Evolutionary conservation across 2,888 invertebrate species (phyloP).

Genomic region (Hydraecia micacea): DNA sequence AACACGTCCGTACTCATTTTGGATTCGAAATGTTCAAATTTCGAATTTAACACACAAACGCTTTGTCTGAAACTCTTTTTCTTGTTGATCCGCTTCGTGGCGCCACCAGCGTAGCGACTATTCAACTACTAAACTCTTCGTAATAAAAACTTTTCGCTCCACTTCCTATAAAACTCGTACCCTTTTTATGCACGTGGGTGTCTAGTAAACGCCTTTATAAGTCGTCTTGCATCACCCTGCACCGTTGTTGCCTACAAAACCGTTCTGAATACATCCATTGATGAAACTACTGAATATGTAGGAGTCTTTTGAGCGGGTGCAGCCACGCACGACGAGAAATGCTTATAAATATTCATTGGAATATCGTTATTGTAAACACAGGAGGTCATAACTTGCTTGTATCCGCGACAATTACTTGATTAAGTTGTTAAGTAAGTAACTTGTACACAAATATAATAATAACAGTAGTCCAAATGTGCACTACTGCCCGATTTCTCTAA

Average conservation of each 20-base stretch:
- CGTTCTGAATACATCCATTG: slow-evolving; percentile 60
- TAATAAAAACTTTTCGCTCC: slow-evolving; percentile 42
- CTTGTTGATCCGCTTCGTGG: not conserved
- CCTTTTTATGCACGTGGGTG: slow-evolving; percentile 22
- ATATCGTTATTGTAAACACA: slow-evolving; percentile 50
- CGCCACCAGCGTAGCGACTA: slow-evolving; percentile 6
- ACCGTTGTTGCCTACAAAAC: slow-evolving; percentile 36
- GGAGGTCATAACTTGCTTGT: slow-evolving; percentile 19
- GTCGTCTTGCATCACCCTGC: slow-evolving; percentile 51
- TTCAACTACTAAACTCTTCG: slow-evolving; percentile 18
- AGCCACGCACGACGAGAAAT: slow-evolving; percentile 62
- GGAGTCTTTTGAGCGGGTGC: slow-evolving; percentile 46
- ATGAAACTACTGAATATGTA: slow-evolving; percentile 62
- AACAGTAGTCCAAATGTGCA: not conserved
- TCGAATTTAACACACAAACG: not conserved
- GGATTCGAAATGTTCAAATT: not conserved
- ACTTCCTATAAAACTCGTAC: slow-evolving; percentile 26
- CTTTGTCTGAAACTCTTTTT: not conserved
- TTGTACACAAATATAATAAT: not conserved
- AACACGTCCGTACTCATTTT: not conserved
- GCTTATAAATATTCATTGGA: slow-evolving; percentile 58
- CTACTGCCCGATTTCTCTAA: not conserved
- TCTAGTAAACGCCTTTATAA: slow-evolving; percentile 33
- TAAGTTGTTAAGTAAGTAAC: slow-evolving; percentile 1
- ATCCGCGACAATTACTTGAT: slow-evolving; percentile 27